A percentile compares a stretch with the other conserved stretches of the same genome.
phyloP scores from a whole-genome alignment of 2,113 vertebrate species.

The Hiodon alosoides region DNA sequence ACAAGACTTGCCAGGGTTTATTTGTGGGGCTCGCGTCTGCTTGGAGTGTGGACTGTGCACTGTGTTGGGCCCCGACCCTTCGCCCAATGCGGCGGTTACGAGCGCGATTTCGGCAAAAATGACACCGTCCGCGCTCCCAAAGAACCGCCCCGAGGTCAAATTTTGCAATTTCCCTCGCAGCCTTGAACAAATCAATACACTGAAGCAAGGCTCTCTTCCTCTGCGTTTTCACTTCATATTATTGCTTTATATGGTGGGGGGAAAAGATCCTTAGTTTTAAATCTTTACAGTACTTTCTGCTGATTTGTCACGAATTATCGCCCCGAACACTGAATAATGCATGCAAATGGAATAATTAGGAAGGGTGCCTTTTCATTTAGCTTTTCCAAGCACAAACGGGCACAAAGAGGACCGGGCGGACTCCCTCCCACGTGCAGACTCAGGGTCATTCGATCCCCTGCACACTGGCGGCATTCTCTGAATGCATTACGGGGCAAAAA shows the following conservation, averaged over 20 bases:
- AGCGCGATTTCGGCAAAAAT: no score
- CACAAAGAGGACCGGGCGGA: conserved; percentile 42
- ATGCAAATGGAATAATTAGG: conserved; percentile 32
- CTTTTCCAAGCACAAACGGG: conserved; percentile 52
- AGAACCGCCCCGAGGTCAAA: background rate
- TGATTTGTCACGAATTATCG: conserved; percentile 2
- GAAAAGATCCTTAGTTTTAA: background rate
- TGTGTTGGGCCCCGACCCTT: no score
- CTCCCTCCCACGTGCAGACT: conserved; percentile 24
- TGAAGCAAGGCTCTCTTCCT: background rate
- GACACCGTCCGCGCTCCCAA: no score
- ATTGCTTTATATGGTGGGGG: background rate
- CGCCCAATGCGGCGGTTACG: no score
- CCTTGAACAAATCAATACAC: no score
- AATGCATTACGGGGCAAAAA: conserved; percentile 35
- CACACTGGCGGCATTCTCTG: conserved; percentile 39
- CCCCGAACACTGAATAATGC: conserved; percentile 28
- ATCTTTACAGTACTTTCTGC: background rate
- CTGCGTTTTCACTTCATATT: background rate
- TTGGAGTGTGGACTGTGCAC: no score
- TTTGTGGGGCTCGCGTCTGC: no score
- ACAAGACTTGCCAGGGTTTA: no score
- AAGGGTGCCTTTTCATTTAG: conserved; percentile 51
- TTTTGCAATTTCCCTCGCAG: background rate
- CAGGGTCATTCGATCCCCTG: conserved; percentile 45